Evolutionary conservation across 2,797 vertebrate species (phyloP).

Genomic region (Anas bahamensis): DNA sequence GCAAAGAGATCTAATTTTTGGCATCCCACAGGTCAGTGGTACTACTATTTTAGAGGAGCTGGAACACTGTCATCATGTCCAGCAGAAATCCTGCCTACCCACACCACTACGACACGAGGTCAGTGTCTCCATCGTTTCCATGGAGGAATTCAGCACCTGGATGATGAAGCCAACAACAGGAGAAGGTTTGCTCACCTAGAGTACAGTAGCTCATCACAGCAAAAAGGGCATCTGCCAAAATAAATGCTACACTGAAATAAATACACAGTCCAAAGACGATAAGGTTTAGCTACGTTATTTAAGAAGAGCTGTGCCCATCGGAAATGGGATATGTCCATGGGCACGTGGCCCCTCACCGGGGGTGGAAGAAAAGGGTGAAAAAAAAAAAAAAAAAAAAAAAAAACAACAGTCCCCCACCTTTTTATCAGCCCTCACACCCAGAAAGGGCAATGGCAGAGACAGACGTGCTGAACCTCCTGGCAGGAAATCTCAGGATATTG

Average conservation of each 20-base stretch:
- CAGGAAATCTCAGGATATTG: background rate
- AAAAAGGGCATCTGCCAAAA: background rate
- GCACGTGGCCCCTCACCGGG: background rate
- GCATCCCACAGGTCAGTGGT: background rate
- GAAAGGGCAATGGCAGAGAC: background rate
- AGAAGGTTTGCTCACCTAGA: background rate
- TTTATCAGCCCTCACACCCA: background rate
- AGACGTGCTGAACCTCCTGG: background rate
- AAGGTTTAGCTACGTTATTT: background rate
- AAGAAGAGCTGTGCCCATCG: background rate
- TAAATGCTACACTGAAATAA: background rate
- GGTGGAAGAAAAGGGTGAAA: background rate
- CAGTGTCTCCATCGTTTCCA: background rate
- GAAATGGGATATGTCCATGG: fast-evolving
- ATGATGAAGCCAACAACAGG: background rate
- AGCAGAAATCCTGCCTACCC: background rate
- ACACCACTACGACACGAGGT: background rate
- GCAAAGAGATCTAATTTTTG: background rate
- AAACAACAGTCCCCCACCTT: too few species aligned
- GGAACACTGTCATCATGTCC: background rate
- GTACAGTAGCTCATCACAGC: fast-evolving
- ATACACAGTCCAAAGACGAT: background rate
- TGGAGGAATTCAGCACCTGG: background rate
- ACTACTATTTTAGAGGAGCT: background rate
- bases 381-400: background rate